phyloP scores from a whole-genome alignment of 1,140 invertebrate species.

The Branchinecta lynchi region DNA sequence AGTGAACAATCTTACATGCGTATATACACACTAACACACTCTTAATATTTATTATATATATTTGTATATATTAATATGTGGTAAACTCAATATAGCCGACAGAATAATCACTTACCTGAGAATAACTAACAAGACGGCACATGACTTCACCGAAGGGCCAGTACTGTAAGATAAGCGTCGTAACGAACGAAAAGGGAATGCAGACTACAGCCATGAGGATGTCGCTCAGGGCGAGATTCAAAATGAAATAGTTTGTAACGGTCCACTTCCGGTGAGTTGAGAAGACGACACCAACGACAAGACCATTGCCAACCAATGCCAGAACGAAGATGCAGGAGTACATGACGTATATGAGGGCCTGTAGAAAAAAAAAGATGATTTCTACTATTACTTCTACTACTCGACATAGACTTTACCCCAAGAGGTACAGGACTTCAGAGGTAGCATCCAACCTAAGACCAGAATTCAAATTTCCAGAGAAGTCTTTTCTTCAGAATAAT shows the following conservation, averaged over 20 bases:
- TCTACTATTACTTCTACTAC: too few relatives aligned
- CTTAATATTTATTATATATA: too few relatives aligned
- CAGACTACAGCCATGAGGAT: conserved; percentile 68
- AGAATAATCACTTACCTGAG: conserved; percentile 28
- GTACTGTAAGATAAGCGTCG: conserved; percentile 51
- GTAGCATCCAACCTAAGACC: too few relatives aligned
- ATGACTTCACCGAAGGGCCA: conserved; percentile 67
- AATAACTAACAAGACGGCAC: conserved; percentile 59
- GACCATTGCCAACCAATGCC: conserved; percentile 56
- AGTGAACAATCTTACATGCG: too few relatives aligned
- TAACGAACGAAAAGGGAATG: conserved; percentile 67
- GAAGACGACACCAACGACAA: conserved; percentile 65
- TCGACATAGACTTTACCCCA: too few relatives aligned
- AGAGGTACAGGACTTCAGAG: too few relatives aligned
- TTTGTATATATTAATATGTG: too few relatives aligned
- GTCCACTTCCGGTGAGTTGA: conserved; percentile 62
- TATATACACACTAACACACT: too few relatives aligned
- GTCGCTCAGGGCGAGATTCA: conserved; percentile 67
- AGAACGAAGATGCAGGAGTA: conserved; percentile 56
- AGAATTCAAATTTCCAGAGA: too few relatives aligned
- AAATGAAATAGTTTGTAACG: conserved; percentile 73
- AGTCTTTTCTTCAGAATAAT: too few relatives aligned
- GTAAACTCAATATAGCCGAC: too few relatives aligned
- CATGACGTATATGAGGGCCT: conserved; percentile 48
- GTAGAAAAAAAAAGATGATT: conserved; percentile 31